Conservation (phyloP, 1,140 invertebrate genomes). For the Drosophila arizonae region DNA sequence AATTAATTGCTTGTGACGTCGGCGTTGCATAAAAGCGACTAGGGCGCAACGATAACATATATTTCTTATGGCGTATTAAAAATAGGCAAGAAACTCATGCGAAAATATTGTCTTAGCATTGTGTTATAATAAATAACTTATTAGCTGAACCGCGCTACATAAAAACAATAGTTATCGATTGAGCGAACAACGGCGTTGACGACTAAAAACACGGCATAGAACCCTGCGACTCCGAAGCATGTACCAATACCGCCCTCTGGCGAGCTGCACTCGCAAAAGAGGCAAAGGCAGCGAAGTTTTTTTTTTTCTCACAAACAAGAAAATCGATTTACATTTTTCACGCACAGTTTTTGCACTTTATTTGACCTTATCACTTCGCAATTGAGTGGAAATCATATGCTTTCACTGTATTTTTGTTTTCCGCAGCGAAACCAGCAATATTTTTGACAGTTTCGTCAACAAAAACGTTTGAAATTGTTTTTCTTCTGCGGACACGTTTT, state of each 20-base stretch:
- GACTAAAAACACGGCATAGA: conserved; percentile 30
- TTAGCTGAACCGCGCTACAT: not conserved
- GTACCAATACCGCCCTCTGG: conserved; percentile 48
- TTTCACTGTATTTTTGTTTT: conserved; percentile 58
- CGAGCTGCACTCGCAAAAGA: conserved; percentile 32
- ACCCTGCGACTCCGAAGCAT: conserved; percentile 55
- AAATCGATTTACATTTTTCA: conserved; percentile 82
- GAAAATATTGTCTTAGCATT: conserved; percentile 7
- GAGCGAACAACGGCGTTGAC: conserved; percentile 28
- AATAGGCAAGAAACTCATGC: not conserved
- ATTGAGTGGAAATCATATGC: conserved; percentile 48
- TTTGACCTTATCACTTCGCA: conserved; percentile 30
- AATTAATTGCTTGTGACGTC: conserved; percentile 29
- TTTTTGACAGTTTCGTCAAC: conserved; percentile 62
- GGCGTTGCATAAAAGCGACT: conserved; percentile 36
- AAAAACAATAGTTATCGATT: conserved; percentile 18
- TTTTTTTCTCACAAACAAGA: conserved; percentile 77
- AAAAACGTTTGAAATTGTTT: conserved; percentile 72
- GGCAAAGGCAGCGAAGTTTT: conserved; percentile 43
- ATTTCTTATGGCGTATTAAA: conserved; percentile 8
- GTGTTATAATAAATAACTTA: conserved; percentile 13
- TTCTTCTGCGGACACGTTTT: conserved; percentile 82
- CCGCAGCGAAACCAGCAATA: conserved; percentile 63
- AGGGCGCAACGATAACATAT: conserved; percentile 24
- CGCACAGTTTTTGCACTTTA: conserved; percentile 71